Conservation (phyloP, 2,113 vertebrate species). For the Pollimyrus isidori region DNA sequence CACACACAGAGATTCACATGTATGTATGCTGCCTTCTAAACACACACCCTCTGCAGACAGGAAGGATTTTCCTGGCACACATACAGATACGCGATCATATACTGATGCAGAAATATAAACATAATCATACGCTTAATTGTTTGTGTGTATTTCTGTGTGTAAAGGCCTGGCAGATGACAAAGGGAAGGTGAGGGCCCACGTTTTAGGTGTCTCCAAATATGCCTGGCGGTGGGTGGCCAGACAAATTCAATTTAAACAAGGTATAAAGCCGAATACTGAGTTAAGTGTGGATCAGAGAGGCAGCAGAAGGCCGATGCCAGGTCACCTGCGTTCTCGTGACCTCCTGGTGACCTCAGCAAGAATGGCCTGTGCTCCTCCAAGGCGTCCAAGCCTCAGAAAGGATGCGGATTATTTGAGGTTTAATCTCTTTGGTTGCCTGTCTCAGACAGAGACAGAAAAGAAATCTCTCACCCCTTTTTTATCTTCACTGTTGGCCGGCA, state of each 20-base stretch:
- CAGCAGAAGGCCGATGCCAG: background rate
- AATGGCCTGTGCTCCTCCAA: background rate
- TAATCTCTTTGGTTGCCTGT: background rate
- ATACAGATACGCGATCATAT: background rate
- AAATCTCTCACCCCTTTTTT: background rate
- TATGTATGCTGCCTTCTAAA: background rate
- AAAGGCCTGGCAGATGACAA: background rate
- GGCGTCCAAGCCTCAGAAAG: background rate
- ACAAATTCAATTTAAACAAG: background rate
- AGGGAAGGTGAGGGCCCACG: background rate
- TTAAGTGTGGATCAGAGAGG: background rate
- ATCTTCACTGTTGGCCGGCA: background rate
- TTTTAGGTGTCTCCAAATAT: background rate
- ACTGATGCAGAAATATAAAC: background rate
- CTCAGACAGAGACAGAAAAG: background rate
- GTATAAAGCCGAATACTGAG: background rate
- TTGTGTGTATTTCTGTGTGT: background rate
- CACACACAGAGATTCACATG: background rate
- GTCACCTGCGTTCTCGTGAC: background rate
- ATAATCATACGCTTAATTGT: background rate
- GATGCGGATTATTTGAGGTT: conserved; percentile 1
- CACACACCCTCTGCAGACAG: background rate
- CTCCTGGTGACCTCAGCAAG: background rate
- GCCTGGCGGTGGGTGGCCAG: background rate
- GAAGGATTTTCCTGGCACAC: background rate